Evolutionary conservation across 2,113 vertebrate genomes (phyloP), one percentile per base, ranked within the genome.

Genomic region (Vireo altiloquus): DNA sequence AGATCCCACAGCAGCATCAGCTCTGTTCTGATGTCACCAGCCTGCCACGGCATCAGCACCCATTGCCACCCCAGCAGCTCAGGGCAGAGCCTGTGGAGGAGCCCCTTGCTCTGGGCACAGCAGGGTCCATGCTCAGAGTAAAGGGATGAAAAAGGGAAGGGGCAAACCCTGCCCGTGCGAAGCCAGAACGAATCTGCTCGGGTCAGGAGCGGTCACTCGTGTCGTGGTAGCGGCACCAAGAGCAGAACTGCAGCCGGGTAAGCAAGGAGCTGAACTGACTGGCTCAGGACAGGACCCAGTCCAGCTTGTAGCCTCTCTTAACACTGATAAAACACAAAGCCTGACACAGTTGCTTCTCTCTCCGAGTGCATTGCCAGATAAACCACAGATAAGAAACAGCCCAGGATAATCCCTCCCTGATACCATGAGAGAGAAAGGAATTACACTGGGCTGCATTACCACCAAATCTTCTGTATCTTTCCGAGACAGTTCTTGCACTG

Each of bases 311-410:
- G 42, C 53, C 42, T 56, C 69, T 70, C 72, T 77, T 76, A 83
- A 66, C 37, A 52, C 40, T 80, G 84, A 92, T 82, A 82, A 93
- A 94, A 80, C 85, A 84, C n/a, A 24, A 92, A 83, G 87, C 60
- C 94, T 61, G 86, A 89, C 66, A 81, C 90, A 74, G 78, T n/a
- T 68, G 23, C 84, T 4, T 14, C 77, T 92, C 72, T 69, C 59
- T 70, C 69, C 68, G 80, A 89, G 77, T 87, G 40, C 91, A 95
- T 37, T 91, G 28, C 69, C 89, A 94, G 92, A 92, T 91, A 97
- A 93, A 87, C 39, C 69, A 85, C 42, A 93, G 90, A 96, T 92
- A 96, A 97, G 92, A 30, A 88, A 84, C 7, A 94, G 76, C 56
- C 59, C 37, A 40, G 60, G 87, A 79, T 95, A 92, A 91, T 92